These are phyloP conservation scores for Notolepis coatsorum DNA, from an alignment of 2,797 vertebrate species.

Conservation along the genomic window DNA sequence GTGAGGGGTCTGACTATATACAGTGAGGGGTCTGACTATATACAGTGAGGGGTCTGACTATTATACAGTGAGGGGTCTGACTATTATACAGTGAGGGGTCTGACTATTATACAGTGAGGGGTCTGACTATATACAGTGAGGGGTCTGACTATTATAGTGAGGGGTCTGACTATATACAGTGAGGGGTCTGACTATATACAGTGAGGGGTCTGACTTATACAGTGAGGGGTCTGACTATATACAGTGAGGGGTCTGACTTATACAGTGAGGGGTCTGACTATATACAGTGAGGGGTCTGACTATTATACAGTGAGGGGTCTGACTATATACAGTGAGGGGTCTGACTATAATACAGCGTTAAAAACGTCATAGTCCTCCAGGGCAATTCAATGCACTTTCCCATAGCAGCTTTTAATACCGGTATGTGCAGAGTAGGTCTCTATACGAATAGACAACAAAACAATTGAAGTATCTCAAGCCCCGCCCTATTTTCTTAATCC, in stretches of 20 bases:
- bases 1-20: slow-evolving; percentile 47
- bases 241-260: slow-evolving; percentile 44
- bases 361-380: slow-evolving; percentile 24
- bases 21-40: slow-evolving; percentile 44
- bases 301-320: slow-evolving; percentile 43
- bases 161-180: slow-evolving; percentile 44
- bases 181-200: slow-evolving; percentile 46
- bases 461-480: too few relatives aligned
- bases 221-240: slow-evolving; percentile 49
- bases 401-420: slow-evolving; percentile 41
- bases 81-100: slow-evolving; percentile 38
- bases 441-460: slow-evolving; percentile 1
- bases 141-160: slow-evolving; percentile 47
- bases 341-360: slow-evolving; percentile 37
- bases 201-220: slow-evolving; percentile 46
- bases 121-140: slow-evolving; percentile 41
- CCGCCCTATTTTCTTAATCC: too few relatives aligned
- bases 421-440: not conserved
- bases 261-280: slow-evolving; percentile 50
- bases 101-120: slow-evolving; percentile 41
- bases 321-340: slow-evolving; percentile 39
- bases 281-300: slow-evolving; percentile 45
- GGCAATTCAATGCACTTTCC: slow-evolving; percentile 38
- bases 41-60: slow-evolving; percentile 43
- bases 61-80: slow-evolving; percentile 46